Percentiles rank a stretch among this genome's conserved stretches.
These are phyloP conservation scores for Drepana falcataria DNA, from an alignment of 2,888 invertebrate species.

Conservation along the genomic window DNA sequence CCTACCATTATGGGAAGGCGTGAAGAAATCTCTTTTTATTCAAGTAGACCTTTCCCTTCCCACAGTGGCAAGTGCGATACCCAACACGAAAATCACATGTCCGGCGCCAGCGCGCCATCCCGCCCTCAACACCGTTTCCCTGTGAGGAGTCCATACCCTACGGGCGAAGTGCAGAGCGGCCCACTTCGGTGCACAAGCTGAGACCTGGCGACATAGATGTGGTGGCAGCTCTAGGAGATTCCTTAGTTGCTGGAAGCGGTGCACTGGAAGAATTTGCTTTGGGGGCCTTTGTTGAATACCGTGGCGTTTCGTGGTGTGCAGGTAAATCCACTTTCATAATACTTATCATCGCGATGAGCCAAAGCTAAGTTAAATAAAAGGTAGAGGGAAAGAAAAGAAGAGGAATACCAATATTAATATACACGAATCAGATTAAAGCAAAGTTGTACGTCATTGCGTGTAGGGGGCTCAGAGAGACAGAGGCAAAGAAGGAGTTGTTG, in stretches of 20 bases:
- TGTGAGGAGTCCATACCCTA: slow-evolving; percentile 64
- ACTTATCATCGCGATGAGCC: not conserved
- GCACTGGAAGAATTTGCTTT: slow-evolving; percentile 85
- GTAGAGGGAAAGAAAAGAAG: too few species aligned
- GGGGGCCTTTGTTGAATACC: slow-evolving; percentile 85
- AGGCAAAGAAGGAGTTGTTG: too few species aligned
- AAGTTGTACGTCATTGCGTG: too few species aligned
- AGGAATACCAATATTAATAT: too few species aligned
- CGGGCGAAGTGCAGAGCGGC: slow-evolving; percentile 62
- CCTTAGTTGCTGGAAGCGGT: slow-evolving; percentile 85
- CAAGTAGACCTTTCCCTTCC: too few species aligned
- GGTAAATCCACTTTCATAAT: slow-evolving; percentile 48
- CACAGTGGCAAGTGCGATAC: slow-evolving; percentile 66
- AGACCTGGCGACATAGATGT: slow-evolving; percentile 85
- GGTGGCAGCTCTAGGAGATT: slow-evolving; percentile 85
- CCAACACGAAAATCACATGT: slow-evolving; percentile 62
- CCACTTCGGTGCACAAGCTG: slow-evolving; percentile 82
- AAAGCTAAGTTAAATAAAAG: too few species aligned
- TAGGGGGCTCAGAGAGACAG: too few species aligned
- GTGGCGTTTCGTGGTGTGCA: slow-evolving; percentile 87
- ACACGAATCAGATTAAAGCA: too few species aligned
- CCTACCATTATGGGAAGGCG: too few species aligned
- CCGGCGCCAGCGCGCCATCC: slow-evolving; percentile 72
- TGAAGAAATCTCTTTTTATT: too few species aligned
- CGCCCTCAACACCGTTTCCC: slow-evolving; percentile 77